These are phyloP conservation scores for Ciconia boyciana DNA, from an alignment of 2,113 vertebrate species.

Conservation along the genomic window DNA sequence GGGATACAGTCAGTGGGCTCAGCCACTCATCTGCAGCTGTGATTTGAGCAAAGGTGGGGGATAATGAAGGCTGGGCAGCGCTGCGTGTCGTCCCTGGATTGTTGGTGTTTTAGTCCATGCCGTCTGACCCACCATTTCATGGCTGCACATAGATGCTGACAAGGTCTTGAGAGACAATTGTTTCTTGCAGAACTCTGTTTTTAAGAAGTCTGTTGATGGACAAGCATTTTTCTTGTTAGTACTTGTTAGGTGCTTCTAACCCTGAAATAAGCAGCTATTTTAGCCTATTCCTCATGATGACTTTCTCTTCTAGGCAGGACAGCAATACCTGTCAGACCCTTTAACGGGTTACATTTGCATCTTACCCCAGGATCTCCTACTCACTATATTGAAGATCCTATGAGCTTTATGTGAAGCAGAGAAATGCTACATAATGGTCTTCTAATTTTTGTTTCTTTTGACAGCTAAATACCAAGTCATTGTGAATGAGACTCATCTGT, in stretches of 20 bases:
- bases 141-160: not conserved
- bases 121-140: not conserved
- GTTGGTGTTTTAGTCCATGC: not conserved
- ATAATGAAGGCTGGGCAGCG: not conserved
- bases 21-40: not conserved
- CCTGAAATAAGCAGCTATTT: not conserved
- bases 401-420: not conserved
- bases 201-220: not conserved
- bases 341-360: not conserved
- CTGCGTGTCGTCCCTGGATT: accelerated
- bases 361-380: not conserved
- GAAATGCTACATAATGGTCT: slow-evolving; percentile 50
- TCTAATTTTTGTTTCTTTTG: slow-evolving; percentile 69
- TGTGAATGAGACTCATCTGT: slow-evolving; percentile 26
- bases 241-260: not conserved
- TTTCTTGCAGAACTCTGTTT: not conserved
- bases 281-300: not conserved
- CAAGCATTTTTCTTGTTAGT: not conserved
- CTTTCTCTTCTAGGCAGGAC: not conserved
- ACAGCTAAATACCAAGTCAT: slow-evolving; percentile 55
- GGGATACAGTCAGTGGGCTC: not conserved
- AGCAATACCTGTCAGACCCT: not conserved
- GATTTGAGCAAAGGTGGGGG: not conserved
- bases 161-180: not conserved
- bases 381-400: not conserved